Evolutionary conservation across 1,140 invertebrate genomes (phyloP).

Genomic region (Drosophila dunni): DNA sequence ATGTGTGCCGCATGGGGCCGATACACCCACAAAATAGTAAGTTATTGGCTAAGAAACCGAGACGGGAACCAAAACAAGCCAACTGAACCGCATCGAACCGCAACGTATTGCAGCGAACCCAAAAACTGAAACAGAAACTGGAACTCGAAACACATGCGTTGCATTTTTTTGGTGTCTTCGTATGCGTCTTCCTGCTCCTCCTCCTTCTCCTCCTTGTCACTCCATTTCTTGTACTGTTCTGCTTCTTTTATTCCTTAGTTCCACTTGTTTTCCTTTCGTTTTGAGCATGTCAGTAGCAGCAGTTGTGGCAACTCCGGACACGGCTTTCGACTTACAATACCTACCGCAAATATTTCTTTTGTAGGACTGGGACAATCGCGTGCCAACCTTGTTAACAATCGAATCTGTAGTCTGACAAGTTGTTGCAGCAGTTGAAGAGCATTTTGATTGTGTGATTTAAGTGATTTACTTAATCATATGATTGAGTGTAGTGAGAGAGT

Average conservation of each 20-base stretch:
- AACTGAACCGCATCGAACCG: constrained; percentile 22
- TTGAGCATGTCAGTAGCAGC: constrained; percentile 4
- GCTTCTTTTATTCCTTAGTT: background rate
- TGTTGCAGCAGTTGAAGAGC: no score
- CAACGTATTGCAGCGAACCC: constrained; percentile 29
- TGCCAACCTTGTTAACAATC: constrained; percentile 13
- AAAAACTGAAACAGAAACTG: constrained; percentile 8
- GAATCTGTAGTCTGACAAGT: no score
- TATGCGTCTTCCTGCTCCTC: no score
- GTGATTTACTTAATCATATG: no score
- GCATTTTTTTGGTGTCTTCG: constrained; percentile 2
- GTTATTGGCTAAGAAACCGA: constrained; percentile 21
- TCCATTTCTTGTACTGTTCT: background rate
- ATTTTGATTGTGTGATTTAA: no score
- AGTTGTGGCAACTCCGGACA: constrained; percentile 20
- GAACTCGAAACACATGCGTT: constrained; percentile 24
- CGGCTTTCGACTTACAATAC: constrained; percentile 39
- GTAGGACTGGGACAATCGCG: constrained; percentile 28
- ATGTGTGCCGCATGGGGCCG: background rate
- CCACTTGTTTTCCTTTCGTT: background rate
- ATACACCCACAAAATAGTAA: background rate
- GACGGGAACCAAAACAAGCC: constrained; percentile 8
- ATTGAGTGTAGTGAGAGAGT: no score
- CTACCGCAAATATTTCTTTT: constrained; percentile 47
- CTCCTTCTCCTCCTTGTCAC: background rate